phyloP scores from a whole-genome alignment of 1,140 invertebrate genomes.

The Drosophila rufa region DNA sequence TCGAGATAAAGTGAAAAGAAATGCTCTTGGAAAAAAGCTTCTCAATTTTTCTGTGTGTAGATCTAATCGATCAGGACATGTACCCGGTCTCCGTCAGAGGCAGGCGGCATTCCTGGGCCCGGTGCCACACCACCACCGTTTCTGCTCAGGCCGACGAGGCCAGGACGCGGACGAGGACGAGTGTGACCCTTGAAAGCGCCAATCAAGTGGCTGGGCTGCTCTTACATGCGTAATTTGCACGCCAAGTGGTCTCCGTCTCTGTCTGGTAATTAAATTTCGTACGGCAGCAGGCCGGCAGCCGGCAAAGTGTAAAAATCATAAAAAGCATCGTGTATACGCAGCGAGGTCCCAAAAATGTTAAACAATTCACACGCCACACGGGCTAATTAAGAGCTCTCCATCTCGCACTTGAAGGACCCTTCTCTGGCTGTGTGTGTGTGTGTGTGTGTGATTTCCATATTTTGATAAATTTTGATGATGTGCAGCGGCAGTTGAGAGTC shows the following conservation, averaged over 20 bases:
- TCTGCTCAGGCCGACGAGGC: neutral
- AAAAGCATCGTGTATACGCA: constrained; percentile 74
- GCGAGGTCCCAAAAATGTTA: constrained; percentile 73
- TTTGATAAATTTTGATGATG: constrained; percentile 78
- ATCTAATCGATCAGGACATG: neutral
- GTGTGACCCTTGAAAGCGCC: constrained; percentile 76
- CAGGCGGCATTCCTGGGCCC: constrained; percentile 7
- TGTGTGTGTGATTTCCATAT: constrained; percentile 69
- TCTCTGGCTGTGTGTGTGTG: neutral
- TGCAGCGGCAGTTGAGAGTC: constrained; percentile 37
- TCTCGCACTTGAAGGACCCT: constrained; percentile 11
- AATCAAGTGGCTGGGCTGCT: constrained; percentile 74
- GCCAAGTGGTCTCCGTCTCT: constrained; percentile 53
- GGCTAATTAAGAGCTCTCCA: constrained; percentile 76
- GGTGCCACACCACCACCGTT: constrained; percentile 6
- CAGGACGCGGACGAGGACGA: constrained; percentile 32
- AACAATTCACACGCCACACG: constrained; percentile 70
- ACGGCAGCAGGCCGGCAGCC: constrained; percentile 40
- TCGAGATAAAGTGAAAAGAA: no score
- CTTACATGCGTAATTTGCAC: constrained; percentile 79
- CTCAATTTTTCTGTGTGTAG: no score
- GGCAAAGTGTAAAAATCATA: constrained; percentile 78
- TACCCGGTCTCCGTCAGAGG: neutral
- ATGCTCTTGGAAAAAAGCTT: no score
- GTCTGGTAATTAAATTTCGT: constrained; percentile 76